Base-by-base conservation (phyloP, 1,140 invertebrate genomes). In the Pectinophora gossypiella region DNA sequence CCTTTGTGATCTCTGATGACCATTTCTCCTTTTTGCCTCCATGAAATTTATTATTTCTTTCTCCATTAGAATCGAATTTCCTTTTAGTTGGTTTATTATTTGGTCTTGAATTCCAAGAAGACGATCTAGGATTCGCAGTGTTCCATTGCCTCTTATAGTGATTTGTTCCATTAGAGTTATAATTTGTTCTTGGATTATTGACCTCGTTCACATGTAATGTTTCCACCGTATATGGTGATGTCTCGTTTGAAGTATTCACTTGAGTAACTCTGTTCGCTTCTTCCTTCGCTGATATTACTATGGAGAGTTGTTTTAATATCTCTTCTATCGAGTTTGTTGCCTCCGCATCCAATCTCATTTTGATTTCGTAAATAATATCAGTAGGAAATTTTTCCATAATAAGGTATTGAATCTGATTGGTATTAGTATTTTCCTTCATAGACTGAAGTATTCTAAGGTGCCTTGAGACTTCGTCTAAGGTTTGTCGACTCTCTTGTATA, bases 341-440 rank as follows among this genome's bases (percentile, higher is more conserved):
- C n/a, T n/a, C n/a, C n/a, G n/a, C n/a, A n/a, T n/a, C n/a, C 15
- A 48, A 7, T 35, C 27, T 49, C 7, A 49, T 19, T 38, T 49
- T 48, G 15, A 49, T 19, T 42, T 51, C 36, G 12, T 51, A 51
- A 15, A 51, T 43, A 10, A 51, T 3, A 7, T 51, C 40, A n/a
- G 42, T 38, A 42, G 22, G 48, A 35, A 23, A 23, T 23, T 23
- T 23, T 23, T 23, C 22, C 10, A 23, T n/a, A n/a, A n/a, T n/a
- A n/a, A n/a, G n/a, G n/a, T n/a, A n/a, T n/a, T n/a, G n/a, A n/a
- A n/a, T n/a, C n/a, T n/a, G n/a, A n/a, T n/a, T n/a, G n/a, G n/a
- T n/a, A n/a, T n/a, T n/a, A n/a, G n/a, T n/a, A n/a, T n/a, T n/a
- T n/a, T n/a, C n/a, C n/a, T n/a, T n/a, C n/a, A n/a, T n/a, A n/a